Evolutionary conservation across 2,797 vertebrate genomes (phyloP).

Genomic region (Diglossa cyanea): DNA sequence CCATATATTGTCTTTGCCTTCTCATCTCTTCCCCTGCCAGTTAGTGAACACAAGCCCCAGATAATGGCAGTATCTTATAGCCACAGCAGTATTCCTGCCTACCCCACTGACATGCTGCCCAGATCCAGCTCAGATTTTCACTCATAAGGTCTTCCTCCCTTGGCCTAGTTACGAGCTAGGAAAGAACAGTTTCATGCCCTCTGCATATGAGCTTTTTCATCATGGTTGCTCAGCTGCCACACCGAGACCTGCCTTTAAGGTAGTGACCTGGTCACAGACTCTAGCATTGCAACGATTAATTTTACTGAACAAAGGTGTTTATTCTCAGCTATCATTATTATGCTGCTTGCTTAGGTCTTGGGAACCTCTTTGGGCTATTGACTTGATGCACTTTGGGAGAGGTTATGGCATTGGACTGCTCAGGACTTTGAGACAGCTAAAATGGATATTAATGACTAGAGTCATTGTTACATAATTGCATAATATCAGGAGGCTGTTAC

Average conservation of each 20-base stretch:
- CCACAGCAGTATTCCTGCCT: background rate
- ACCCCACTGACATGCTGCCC: background rate
- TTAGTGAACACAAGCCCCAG: background rate
- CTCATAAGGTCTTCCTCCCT: background rate
- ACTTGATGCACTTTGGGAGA: background rate
- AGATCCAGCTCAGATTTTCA: background rate
- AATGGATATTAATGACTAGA: constrained; percentile 43
- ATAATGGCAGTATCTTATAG: background rate
- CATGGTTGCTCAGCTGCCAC: background rate
- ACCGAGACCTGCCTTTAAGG: background rate
- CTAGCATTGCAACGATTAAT: background rate
- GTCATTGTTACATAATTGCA: constrained; percentile 54
- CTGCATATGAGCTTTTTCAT: background rate
- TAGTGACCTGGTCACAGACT: constrained; percentile 49
- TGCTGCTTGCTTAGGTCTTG: constrained; percentile 35
- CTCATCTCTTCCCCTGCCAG: background rate
- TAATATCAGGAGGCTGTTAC: constrained; percentile 20
- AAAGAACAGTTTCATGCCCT: background rate
- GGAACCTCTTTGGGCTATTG: constrained; percentile 34
- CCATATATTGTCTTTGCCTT: background rate
- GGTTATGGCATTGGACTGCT: background rate
- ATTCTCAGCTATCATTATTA: constrained; percentile 13
- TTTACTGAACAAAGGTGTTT: constrained; percentile 54
- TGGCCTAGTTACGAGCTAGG: fast-evolving
- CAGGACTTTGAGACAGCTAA: constrained; percentile 14